Evolutionary conservation across 1,140 invertebrate genomes (phyloP).

Genomic region (Psix sp.): DNA sequence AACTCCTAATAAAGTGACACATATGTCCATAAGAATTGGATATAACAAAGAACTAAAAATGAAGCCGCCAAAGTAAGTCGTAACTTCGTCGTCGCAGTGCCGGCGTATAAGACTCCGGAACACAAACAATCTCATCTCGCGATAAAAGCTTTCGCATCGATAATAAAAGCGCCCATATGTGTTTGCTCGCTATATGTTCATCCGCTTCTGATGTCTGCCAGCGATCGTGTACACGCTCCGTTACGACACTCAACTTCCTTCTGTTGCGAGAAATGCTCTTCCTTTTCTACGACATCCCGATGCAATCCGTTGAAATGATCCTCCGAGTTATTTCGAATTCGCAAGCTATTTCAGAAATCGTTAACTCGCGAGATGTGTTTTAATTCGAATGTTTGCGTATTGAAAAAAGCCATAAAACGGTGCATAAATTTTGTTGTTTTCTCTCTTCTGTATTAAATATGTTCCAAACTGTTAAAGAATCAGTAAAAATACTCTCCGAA

Average conservation of each 20-base stretch:
- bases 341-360: conserved; percentile 9
- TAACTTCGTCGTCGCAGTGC: conserved; percentile 40
- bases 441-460: too few relatives aligned
- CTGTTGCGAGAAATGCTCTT: conserved; percentile 60
- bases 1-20: too few relatives aligned
- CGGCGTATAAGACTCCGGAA: conserved; percentile 42
- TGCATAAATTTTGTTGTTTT: background rate
- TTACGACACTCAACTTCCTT: conserved; percentile 57
- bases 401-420: background rate
- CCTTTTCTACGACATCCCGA: conserved; percentile 61
- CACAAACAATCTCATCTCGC: conserved; percentile 56
- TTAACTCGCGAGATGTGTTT: background rate
- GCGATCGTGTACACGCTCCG: conserved; percentile 6
- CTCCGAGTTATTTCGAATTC: conserved; percentile 7
- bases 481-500: too few relatives aligned
- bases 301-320: conserved; percentile 29
- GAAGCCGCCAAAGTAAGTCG: conserved; percentile 54
- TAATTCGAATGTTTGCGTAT: background rate
- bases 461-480: too few relatives aligned
- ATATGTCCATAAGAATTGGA: too few relatives aligned
- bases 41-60: conserved; percentile 6
- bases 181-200: conserved; percentile 60
- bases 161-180: conserved; percentile 63
- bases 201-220: conserved; percentile 63
- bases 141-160: conserved; percentile 62